Percentiles rank a stretch among this genome's conserved stretches.
These are phyloP conservation scores for Trichosurus vulpecula DNA, from an alignment of 2,797 vertebrate species.

Conservation along the genomic window DNA sequence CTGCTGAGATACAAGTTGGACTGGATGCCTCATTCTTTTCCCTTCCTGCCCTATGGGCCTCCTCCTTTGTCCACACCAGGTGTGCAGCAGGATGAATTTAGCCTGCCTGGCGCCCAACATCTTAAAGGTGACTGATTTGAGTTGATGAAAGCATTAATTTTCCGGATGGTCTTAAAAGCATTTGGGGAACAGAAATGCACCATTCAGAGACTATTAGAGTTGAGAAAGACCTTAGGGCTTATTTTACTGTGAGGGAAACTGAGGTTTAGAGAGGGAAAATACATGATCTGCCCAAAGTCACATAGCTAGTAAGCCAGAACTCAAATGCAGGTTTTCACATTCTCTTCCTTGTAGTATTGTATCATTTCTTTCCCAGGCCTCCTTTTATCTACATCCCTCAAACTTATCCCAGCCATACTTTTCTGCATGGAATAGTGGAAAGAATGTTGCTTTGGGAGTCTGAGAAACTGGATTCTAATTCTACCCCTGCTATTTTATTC, in stretches of 20 bases:
- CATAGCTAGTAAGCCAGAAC: neutral
- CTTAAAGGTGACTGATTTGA: slow-evolving; percentile 31
- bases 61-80: slow-evolving; percentile 73
- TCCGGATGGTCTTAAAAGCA: neutral
- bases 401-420: neutral
- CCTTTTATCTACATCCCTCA: neutral
- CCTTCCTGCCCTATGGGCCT: slow-evolving; percentile 40
- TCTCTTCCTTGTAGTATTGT: neutral
- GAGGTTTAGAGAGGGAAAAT: neutral
- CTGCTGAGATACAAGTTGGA: neutral
- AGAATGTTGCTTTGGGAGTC: neutral
- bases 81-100: slow-evolving; percentile 70
- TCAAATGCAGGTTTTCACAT: neutral
- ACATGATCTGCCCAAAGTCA: neutral
- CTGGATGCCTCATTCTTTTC: neutral
- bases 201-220: neutral
- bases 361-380: neutral
- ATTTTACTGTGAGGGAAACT: neutral
- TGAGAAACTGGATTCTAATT: neutral
- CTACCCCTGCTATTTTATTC: neutral
- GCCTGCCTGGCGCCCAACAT: slow-evolving; percentile 47
- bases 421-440: neutral
- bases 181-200: neutral
- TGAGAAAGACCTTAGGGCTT: neutral
- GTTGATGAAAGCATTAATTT: slow-evolving; percentile 15